Conservation (phyloP, 2,113 vertebrate genomes). For the Aphyosemion australe region DNA sequence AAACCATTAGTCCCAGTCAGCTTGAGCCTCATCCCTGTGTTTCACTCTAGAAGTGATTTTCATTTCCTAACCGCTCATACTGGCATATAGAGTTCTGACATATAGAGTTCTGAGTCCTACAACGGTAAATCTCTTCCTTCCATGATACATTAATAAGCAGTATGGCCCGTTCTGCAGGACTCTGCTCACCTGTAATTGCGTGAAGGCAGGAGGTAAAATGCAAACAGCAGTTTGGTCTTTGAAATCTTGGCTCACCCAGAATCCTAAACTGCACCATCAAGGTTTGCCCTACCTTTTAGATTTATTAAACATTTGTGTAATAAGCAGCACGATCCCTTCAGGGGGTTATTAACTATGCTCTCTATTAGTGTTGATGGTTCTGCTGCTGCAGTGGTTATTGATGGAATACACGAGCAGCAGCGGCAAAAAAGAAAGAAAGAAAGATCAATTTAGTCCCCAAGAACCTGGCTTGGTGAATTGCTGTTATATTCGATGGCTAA, state of each 20-base stretch:
- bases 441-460: slow-evolving; percentile 43
- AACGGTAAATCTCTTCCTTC: background rate
- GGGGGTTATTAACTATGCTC: slow-evolving; percentile 61
- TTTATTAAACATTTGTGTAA: slow-evolving; percentile 58
- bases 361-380: slow-evolving; percentile 50
- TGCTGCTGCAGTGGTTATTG: slow-evolving; percentile 45
- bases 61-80: background rate
- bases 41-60: background rate
- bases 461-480: slow-evolving; percentile 17
- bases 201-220: slow-evolving; percentile 8
- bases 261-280: slow-evolving; percentile 39
- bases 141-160: background rate
- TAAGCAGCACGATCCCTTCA: slow-evolving; percentile 48
- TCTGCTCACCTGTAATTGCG: slow-evolving; percentile 41
- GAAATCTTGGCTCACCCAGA: slow-evolving; percentile 17
- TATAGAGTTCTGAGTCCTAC: background rate
- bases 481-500: slow-evolving; percentile 15
- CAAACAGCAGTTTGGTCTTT: slow-evolving; percentile 8
- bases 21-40: background rate
- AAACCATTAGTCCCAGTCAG: too few species aligned
- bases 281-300: slow-evolving; percentile 41
- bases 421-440: slow-evolving; percentile 4
- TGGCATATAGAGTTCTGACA: background rate
- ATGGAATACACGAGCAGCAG: slow-evolving; percentile 23
- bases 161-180: background rate